A percentile compares a stretch with the other conserved stretches of the same genome.
Evolutionary conservation across 2,888 invertebrate species (phyloP).

Genomic region (Dromius quadrimaculatus): DNA sequence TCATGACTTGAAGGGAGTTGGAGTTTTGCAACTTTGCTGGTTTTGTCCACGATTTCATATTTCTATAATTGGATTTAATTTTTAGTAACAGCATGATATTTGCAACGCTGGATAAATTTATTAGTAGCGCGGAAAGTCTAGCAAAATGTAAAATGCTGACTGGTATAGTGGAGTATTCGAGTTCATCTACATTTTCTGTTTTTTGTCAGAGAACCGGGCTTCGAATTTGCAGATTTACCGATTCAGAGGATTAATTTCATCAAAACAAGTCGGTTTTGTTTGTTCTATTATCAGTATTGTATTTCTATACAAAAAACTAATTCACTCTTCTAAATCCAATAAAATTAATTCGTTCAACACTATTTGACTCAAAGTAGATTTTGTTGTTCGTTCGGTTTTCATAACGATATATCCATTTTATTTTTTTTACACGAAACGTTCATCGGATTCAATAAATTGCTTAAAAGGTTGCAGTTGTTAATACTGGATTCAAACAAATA

Average conservation of each 20-base stretch:
- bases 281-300: slow-evolving; percentile 8
- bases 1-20: no score
- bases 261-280: slow-evolving; percentile 28
- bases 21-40: no score
- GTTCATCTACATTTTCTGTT: not conserved
- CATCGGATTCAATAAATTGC: not conserved
- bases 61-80: slow-evolving; percentile 27
- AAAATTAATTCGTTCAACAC: not conserved
- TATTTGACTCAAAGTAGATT: not conserved
- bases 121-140: slow-evolving; percentile 4
- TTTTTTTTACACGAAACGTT: not conserved
- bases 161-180: not conserved
- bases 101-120: slow-evolving; percentile 12
- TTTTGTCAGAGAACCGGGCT: slow-evolving; percentile 2
- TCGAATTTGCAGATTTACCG: slow-evolving; percentile 24
- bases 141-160: slow-evolving; percentile 17
- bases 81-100: slow-evolving; percentile 30
- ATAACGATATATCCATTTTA: not conserved
- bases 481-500: no score
- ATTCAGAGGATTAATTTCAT: slow-evolving; percentile 26
- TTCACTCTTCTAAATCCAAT: not conserved
- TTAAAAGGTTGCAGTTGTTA: no score
- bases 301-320: slow-evolving; percentile 13
- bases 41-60: not conserved
- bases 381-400: not conserved